These are phyloP conservation scores for Drosophila falleni DNA, from an alignment of 2,888 invertebrate genomes.

Conservation along the genomic window DNA sequence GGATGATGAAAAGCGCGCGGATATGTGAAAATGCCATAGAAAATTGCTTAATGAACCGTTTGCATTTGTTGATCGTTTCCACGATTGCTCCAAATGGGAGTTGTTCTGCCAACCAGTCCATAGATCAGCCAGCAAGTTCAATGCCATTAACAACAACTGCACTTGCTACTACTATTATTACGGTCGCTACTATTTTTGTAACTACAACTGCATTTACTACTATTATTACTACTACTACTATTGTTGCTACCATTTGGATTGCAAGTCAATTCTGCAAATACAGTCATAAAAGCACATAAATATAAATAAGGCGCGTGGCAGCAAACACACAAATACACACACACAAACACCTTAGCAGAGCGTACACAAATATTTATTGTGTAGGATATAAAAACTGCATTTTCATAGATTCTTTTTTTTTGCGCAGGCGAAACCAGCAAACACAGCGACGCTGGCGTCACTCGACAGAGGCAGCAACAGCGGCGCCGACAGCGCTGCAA, in stretches of 20 bases:
- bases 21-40: constrained; percentile 70
- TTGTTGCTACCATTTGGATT: constrained; percentile 10
- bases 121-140: constrained; percentile 63
- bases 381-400: constrained; percentile 61
- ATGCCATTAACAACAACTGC: constrained; percentile 45
- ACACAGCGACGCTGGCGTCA: constrained; percentile 1
- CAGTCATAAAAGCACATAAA: constrained; percentile 48
- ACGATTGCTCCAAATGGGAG: constrained; percentile 67
- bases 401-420: constrained; percentile 38
- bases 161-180: neutral
- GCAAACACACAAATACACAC: constrained; percentile 14
- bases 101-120: constrained; percentile 56
- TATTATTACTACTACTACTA: constrained; percentile 2
- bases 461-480: neutral
- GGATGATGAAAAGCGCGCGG: constrained; percentile 62
- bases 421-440: constrained; percentile 54
- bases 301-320: constrained; percentile 47
- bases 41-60: constrained; percentile 77
- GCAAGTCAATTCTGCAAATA: constrained; percentile 16
- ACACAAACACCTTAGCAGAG: constrained; percentile 16
- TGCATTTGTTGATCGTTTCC: constrained; percentile 38
- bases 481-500: constrained; percentile 15
- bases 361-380: constrained; percentile 62
- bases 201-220: neutral
- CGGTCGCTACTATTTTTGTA: neutral